Conservation (phyloP, 2,888 invertebrate species). For the Drosophila phalerata region DNA sequence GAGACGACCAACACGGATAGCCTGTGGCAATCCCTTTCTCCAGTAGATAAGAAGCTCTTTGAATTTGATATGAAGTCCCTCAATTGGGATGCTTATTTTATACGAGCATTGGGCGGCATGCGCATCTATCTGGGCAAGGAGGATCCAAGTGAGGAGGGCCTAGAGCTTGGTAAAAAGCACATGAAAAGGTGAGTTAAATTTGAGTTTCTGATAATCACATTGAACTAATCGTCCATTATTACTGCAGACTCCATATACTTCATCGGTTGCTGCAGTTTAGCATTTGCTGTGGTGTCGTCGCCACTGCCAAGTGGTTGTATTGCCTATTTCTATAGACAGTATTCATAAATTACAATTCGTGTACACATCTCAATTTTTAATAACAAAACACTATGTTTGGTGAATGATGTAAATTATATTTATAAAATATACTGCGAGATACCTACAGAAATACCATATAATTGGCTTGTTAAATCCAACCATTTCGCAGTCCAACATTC, state of each 20-base stretch:
- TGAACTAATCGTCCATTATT: not conserved
- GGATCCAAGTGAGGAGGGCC: conserved; percentile 87
- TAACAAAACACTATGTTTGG: not conserved
- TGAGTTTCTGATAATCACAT: not conserved
- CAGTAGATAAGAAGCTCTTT: conserved; percentile 87
- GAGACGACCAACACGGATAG: conserved; percentile 87
- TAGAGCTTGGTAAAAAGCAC: conserved; percentile 88
- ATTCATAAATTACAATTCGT: not conserved
- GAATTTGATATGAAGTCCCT: conserved; percentile 90
- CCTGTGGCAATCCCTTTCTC: conserved; percentile 85
- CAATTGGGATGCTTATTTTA: conserved; percentile 87
- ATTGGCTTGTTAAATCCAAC: not conserved
- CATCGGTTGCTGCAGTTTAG: conserved; percentile 66
- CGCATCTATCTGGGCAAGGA: conserved; percentile 92
- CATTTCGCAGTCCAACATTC: not conserved
- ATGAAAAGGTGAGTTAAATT: conserved; percentile 86
- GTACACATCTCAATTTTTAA: not conserved
- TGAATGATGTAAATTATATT: not conserved
- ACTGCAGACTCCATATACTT: conserved; percentile 64
- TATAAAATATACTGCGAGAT: not conserved
- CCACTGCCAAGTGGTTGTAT: not conserved
- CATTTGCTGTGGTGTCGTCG: conserved; percentile 39
- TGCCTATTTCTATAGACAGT: not conserved
- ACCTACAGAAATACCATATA: not conserved
- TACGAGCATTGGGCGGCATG: conserved; percentile 89